phyloP scores from a whole-genome alignment of 2,113 vertebrate species.

The Chlorodrepanis virens region DNA sequence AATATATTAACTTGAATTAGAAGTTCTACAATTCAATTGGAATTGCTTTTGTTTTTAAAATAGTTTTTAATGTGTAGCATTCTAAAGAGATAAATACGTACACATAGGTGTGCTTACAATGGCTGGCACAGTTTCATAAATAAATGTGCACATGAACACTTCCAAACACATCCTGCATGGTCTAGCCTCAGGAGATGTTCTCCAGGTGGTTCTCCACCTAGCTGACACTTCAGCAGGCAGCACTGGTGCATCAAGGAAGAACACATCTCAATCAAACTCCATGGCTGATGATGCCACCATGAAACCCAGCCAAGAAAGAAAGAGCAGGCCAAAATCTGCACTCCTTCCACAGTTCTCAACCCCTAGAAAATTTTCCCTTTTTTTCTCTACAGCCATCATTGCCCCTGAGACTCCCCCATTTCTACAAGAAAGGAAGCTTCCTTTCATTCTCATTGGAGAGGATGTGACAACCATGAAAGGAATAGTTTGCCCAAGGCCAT shows the following conservation, averaged over 20 bases:
- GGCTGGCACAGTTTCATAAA: background rate
- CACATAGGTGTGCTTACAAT: background rate
- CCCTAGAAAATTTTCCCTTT: background rate
- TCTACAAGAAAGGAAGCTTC: background rate
- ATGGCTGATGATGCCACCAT: accelerated
- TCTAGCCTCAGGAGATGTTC: background rate
- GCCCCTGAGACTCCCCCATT: background rate
- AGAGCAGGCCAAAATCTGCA: background rate
- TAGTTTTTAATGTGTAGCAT: background rate
- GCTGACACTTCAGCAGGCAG: background rate
- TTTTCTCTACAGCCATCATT: background rate
- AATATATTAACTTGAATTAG: background rate
- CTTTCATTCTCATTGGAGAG: background rate
- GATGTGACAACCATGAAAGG: background rate
- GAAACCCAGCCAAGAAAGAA: background rate
- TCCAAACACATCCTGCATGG: background rate
- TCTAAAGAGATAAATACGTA: background rate
- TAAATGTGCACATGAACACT: background rate
- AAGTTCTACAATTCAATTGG: background rate
- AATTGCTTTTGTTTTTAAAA: background rate
- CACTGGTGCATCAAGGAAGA: background rate
- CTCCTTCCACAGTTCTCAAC: background rate
- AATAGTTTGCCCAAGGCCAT: background rate
- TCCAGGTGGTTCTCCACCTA: background rate
- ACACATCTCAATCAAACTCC: background rate